Evolutionary conservation across 2,113 vertebrate genomes (phyloP).

Genomic region (Pristiophorus japonicus): DNA sequence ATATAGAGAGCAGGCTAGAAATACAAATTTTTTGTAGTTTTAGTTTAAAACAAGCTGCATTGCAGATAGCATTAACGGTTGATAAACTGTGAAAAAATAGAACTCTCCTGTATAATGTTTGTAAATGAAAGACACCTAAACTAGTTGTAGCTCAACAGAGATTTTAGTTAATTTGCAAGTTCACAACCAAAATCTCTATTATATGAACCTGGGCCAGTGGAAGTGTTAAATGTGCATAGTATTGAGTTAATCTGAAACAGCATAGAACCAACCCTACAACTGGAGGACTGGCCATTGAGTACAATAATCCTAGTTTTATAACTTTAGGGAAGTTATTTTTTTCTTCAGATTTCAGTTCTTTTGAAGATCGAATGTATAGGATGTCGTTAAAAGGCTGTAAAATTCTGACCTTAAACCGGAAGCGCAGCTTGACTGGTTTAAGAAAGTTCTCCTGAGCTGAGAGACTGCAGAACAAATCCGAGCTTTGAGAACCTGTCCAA

Average conservation of each 20-base stretch:
- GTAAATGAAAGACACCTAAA: not conserved
- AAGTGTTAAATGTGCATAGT: not conserved
- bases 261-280: too few species aligned
- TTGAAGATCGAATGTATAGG: not conserved
- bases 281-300: not conserved
- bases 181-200: not conserved
- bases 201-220: not conserved
- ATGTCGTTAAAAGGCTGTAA: slow-evolving; percentile 16
- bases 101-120: not conserved
- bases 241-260: not conserved
- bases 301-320: not conserved
- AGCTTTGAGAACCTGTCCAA: too few species aligned
- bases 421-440: not conserved
- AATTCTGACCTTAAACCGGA: not conserved
- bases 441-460: not conserved
- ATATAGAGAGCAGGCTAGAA: not conserved
- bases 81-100: not conserved
- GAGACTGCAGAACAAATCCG: not conserved
- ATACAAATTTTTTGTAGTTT: not conserved
- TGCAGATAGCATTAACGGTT: not conserved
- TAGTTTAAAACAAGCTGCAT: not conserved
- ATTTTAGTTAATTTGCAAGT: not conserved
- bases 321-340: not conserved
- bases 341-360: not conserved
- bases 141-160: not conserved